Percentiles rank a stretch among this genome's conserved stretches.
phyloP scores from a whole-genome alignment of 2,797 vertebrate species.

The Chelidonichthys spinosus region DNA sequence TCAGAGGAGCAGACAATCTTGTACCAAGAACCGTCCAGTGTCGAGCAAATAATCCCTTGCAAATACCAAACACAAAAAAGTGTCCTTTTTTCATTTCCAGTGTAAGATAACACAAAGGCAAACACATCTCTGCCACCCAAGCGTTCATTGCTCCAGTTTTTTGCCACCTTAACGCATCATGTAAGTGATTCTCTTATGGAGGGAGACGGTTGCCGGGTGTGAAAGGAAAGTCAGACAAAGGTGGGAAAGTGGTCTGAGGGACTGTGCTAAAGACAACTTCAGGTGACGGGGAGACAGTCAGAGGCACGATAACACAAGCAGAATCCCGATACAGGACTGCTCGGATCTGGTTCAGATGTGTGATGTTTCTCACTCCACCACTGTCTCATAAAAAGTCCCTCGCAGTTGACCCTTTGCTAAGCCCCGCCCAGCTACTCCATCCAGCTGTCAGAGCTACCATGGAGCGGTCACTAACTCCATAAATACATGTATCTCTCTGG shows the following conservation, averaged over 20 bases:
- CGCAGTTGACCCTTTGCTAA: too few species aligned
- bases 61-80: constrained; percentile 18
- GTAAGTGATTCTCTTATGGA: constrained; percentile 19
- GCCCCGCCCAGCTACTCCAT: too few species aligned
- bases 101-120: constrained; percentile 2
- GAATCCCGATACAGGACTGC: constrained; percentile 17
- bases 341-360: constrained; percentile 34
- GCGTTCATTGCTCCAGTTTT: constrained; percentile 15
- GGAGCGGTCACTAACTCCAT: too few species aligned
- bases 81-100: constrained; percentile 7
- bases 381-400: not conserved
- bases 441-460: too few species aligned
- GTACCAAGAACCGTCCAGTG: not conserved
- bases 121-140: constrained; percentile 9
- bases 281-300: constrained; percentile 53
- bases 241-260: constrained; percentile 56
- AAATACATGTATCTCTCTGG: too few species aligned
- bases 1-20: not conserved
- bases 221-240: constrained; percentile 38
- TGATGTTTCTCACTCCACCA: not conserved
- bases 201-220: constrained; percentile 22
- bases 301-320: constrained; percentile 18
- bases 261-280: constrained; percentile 44
- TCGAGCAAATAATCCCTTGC: not conserved
- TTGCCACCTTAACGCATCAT: constrained; percentile 5